Evolutionary conservation across 2,113 vertebrate genomes (phyloP).

Genomic region (Lepidothrix coronata): DNA sequence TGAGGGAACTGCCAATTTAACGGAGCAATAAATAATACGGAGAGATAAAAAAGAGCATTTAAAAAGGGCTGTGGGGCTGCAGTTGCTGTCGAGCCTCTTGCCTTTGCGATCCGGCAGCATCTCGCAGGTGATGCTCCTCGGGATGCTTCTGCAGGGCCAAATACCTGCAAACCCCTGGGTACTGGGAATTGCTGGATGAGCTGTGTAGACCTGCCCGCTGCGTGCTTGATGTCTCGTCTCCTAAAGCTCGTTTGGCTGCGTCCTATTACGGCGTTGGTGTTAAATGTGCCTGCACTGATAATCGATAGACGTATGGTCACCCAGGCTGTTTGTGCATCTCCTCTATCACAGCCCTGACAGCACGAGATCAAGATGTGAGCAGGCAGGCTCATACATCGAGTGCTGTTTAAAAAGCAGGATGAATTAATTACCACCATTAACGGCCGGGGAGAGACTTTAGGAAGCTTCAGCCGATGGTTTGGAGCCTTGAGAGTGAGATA

Average conservation of each 20-base stretch:
- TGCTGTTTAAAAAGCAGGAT: background rate
- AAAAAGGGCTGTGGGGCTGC: background rate
- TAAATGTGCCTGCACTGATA: background rate
- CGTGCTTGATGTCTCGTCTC: background rate
- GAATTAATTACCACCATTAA: slow-evolving; percentile 43
- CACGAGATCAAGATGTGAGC: background rate
- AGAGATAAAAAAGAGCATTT: slow-evolving; percentile 46
- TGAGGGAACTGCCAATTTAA: slow-evolving; percentile 65
- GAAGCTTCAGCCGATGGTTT: background rate
- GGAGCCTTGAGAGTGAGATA: background rate
- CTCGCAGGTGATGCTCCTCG: rapidly evolving
- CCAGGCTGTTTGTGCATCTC: slow-evolving; percentile 27
- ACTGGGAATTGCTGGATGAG: background rate
- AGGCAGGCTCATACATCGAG: background rate
- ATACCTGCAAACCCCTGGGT: background rate
- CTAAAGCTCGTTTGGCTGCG: background rate
- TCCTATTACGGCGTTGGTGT: background rate
- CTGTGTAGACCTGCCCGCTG: background rate
- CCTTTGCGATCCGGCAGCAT: rapidly evolving
- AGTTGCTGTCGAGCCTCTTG: background rate
- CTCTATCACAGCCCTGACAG: slow-evolving; percentile 54
- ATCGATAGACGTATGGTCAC: slow-evolving; percentile 1
- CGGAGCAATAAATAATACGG: slow-evolving; percentile 72
- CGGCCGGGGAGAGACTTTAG: background rate
- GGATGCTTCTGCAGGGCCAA: background rate